Base-by-base conservation (phyloP, 2,113 vertebrate species). In the Centropristis striata region DNA sequence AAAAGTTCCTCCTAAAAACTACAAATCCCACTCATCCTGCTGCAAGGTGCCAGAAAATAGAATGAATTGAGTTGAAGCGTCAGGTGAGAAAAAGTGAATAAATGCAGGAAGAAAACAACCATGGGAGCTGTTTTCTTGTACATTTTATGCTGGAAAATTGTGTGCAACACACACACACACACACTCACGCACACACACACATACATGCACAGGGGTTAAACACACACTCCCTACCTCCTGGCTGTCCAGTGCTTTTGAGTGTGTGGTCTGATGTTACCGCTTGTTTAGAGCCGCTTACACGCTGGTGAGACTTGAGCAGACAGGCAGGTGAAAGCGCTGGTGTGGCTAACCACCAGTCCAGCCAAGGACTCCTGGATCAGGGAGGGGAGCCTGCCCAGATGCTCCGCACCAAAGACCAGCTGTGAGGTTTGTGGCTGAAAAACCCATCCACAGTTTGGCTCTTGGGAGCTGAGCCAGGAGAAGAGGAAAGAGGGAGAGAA, bases 341-440 rank as follows among this genome's bases (percentile, higher is more conserved):
- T 88, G 82, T 75, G 86, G 84, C 86, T 88, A 84, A 90, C 91
- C 90, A 75, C 82, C 76, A 27, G 82, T 75, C 55, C 86, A 78
- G 85, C 64, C 72, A 73, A 32, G 78, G 68, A 57, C 77, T 80
- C 55, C 75, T 61, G 79, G 67, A 71, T 85, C 78, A 54, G 71
- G 63, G 78, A 66, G 57, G 58, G 71, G 61, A 54, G 78, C 25
- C 66, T 74, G 68, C 73, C 86, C 84, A 90, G 86, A 83, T 86
- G 77, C 69, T 64, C 55, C 14, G 72, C 81, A 71, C 75, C 83
- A 74, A 65, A 87, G 73, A 86, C 42, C 87, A 82, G 82, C 86
- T 89, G 83, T 87, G 88, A 84, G 79, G 75, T 86, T 88, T 92
- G 88, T 81, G 86, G 85, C 73, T 73, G 71, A 82, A 84, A 32